phyloP scores from a whole-genome alignment of 23 tunicate genomes.

The Trididemnum nubilum region DNA sequence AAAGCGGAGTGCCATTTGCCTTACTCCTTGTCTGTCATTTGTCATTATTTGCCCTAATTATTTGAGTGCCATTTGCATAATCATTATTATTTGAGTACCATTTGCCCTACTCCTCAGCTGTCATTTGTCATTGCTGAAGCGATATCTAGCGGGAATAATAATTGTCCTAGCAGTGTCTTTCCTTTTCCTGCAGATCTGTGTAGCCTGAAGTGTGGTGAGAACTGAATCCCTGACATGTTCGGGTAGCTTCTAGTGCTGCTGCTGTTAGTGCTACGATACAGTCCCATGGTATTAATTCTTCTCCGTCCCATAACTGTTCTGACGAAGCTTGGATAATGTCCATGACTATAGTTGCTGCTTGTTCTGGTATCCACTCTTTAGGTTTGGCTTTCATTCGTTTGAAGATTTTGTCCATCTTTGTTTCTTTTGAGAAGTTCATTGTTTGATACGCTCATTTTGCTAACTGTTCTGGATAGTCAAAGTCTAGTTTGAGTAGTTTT shows the following conservation, averaged over 20 bases:
- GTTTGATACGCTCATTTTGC: background rate
- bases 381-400: background rate
- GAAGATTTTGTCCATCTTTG: background rate
- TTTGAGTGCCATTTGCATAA: too few species aligned
- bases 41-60: too few species aligned
- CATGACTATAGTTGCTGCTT: background rate
- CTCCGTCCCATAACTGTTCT: background rate
- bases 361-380: background rate
- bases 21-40: too few species aligned
- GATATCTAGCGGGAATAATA: too few species aligned
- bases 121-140: too few species aligned
- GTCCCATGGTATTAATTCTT: background rate
- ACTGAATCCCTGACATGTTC: background rate
- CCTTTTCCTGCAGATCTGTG: too few species aligned
- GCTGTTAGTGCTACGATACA: background rate
- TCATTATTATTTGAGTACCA: too few species aligned
- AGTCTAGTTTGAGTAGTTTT: too few species aligned
- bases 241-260: constrained; percentile 6
- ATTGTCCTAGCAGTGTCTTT: too few species aligned
- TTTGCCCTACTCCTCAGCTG: too few species aligned
- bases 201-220: too few species aligned
- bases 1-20: too few species aligned
- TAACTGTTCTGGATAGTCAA: background rate
- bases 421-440: background rate
- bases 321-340: background rate